Evolutionary conservation across 2,888 invertebrate species (phyloP).

Genomic region (Molorchus minor): DNA sequence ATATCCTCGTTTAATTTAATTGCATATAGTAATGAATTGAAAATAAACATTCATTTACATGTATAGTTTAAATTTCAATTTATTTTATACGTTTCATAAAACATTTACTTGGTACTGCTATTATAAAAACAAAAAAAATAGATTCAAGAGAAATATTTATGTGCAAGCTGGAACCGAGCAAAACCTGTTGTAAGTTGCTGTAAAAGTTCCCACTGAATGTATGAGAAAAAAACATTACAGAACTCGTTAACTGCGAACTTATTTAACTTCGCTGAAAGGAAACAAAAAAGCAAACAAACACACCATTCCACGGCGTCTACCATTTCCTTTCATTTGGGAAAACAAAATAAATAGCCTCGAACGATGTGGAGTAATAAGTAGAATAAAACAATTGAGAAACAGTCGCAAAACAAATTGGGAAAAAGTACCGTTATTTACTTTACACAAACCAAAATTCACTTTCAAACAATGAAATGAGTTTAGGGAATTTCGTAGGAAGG

Average conservation of each 20-base stretch:
- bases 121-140: too few species aligned
- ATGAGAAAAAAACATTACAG: slow-evolving; percentile 33
- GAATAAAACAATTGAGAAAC: slow-evolving; percentile 28
- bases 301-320: slow-evolving; percentile 33
- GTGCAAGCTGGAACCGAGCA: slow-evolving; percentile 16
- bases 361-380: slow-evolving; percentile 30
- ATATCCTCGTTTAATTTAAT: too few species aligned
- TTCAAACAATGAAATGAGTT: neutral
- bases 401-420: slow-evolving; percentile 24
- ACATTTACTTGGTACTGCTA: too few species aligned
- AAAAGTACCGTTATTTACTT: slow-evolving; percentile 11
- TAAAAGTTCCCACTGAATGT: slow-evolving; percentile 27
- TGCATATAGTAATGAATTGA: too few species aligned
- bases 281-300: slow-evolving; percentile 38
- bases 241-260: slow-evolving; percentile 39
- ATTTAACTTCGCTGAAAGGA: slow-evolving; percentile 36
- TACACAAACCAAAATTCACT: neutral
- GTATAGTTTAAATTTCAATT: too few species aligned
- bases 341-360: slow-evolving; percentile 33
- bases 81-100: too few species aligned
- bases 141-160: slow-evolving; percentile 16
- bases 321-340: slow-evolving; percentile 32
- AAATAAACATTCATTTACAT: too few species aligned
- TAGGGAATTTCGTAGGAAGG: too few species aligned
- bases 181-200: slow-evolving; percentile 19